Evolutionary conservation across 1,140 invertebrate genomes (phyloP), one percentile per base, ranked within the genome.

Genomic region (Galleria mellonella): DNA sequence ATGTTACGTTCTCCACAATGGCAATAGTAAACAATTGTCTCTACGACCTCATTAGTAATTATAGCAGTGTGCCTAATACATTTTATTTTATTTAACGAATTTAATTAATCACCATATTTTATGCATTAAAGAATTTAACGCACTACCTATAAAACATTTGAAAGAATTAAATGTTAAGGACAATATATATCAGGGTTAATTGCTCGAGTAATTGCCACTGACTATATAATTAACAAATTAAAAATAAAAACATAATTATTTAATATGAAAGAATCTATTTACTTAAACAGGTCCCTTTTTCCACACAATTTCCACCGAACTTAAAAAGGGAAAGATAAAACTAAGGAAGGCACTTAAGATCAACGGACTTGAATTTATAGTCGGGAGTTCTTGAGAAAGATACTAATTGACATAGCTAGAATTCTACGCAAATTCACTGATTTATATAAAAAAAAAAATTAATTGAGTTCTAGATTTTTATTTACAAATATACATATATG

Each of bases 271-370:
- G 62, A 60, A 70, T 69, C 64, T 72, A 74, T 77, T 75, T 67
- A 62, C 46, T 56, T 62, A 46, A 59, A 61, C 54, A 62, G 66
- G 65, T 69, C 62, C 64, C 54, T 75, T 73, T 64, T 78, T 78
- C 79, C 76, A 67, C 60, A 66, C 65, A 81, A 83, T 83, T 82
- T 78, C 70, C 74, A 64, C 59, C 60, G 42, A 51, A 66, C 51
- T 36, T 50, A 40, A 52, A 64, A 70, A 75, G 70, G 61, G 50
- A 62, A 61, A 69, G 17, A 67, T 62, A 53, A 59, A 59, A 55
- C 56, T 48, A 70, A 70, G 52, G 59, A 45, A 56, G 62, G 74
- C 68, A 83, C 78, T 83, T 78, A 83, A 78, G 72, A 70, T 62
- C 65, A 66, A 43, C 42, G 63, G 63, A 55, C 59, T 47, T 63